Base-by-base conservation (phyloP, 2,797 vertebrate species). In the Delichon dasypus region DNA sequence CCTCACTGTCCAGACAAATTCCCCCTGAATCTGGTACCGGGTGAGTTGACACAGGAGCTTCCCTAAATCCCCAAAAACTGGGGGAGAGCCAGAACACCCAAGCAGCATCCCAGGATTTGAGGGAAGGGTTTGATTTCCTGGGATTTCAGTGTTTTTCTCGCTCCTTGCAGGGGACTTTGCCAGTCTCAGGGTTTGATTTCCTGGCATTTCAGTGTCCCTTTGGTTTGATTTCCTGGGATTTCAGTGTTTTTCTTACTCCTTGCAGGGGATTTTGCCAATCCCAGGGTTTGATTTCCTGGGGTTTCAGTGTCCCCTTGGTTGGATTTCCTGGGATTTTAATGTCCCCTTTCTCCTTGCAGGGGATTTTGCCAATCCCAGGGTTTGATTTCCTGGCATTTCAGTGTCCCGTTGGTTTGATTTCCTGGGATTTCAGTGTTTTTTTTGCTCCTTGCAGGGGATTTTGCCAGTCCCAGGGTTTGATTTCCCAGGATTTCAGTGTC, bases 211-310 rank as follows among this genome's bases (percentile, higher is more conserved):
- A 18, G 62, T 32, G 15, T 15, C 47, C 16, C 38, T 5, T 62
- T 11, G 5, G 6, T 53, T 53, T 53, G 51, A 54, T 54, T 54
- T 54, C 30, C 19, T 57, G 89, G 14, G 58, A 66, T 98, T 98
- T 97, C 96, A 80, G 32, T 55, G 89, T 48, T n/a, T n/a, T n/a
- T n/a, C n/a, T n/a, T n/a, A n/a, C n/a, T 77, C 85, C 92, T 96
- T 90, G 92, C 85, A 91, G 86, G 86, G 90, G 73, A 92, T 81
- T 70, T 76, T 72, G 81, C 96, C 96, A 94, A 94, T 93, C 93
- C 83, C 48, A 32, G 18, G 29, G 15, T 58, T 58, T 36, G 34
- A 36, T 58, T 58, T 58, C 21, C 34, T 26, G 57, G 58, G 17
- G 38, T 27, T 60, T 60, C 36, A 18, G 17, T 27, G 8, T 13